phyloP scores from a whole-genome alignment of 2,797 vertebrate species.

The Nyctibius grandis region DNA sequence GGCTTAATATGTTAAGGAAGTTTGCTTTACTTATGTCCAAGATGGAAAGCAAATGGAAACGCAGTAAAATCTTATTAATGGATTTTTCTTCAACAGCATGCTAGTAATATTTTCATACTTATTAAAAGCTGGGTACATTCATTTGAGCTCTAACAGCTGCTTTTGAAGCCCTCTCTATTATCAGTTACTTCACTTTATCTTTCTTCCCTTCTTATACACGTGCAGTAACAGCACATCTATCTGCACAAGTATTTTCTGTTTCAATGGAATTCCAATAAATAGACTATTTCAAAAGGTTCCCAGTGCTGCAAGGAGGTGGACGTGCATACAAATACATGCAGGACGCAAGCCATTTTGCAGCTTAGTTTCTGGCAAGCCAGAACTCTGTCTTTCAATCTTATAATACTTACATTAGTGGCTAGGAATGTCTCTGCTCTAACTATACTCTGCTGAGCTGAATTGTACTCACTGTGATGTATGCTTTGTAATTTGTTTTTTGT shows the following conservation, averaged over 20 bases:
- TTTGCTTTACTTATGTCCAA: not conserved
- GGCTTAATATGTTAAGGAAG: not conserved
- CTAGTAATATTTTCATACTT: not conserved
- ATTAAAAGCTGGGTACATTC: not conserved
- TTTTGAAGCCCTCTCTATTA: not conserved
- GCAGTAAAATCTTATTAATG: not conserved
- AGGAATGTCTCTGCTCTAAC: not conserved
- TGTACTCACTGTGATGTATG: not conserved
- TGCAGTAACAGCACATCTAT: not conserved
- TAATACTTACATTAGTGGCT: not conserved
- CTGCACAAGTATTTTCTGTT: not conserved
- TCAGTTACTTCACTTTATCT: not conserved
- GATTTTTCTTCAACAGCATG: not conserved
- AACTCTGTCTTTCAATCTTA: not conserved
- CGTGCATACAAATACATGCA: not conserved
- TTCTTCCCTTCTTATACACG: not conserved
- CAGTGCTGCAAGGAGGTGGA: not conserved
- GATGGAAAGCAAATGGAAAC: not conserved
- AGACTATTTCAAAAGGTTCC: not conserved
- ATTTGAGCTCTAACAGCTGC: not conserved
- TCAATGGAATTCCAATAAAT: not conserved
- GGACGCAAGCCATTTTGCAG: not conserved
- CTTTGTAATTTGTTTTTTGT: constrained; percentile 12
- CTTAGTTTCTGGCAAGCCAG: not conserved
- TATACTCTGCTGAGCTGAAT: not conserved